Base-by-base conservation (phyloP, 2,113 vertebrate genomes). In the Upupa epops region DNA sequence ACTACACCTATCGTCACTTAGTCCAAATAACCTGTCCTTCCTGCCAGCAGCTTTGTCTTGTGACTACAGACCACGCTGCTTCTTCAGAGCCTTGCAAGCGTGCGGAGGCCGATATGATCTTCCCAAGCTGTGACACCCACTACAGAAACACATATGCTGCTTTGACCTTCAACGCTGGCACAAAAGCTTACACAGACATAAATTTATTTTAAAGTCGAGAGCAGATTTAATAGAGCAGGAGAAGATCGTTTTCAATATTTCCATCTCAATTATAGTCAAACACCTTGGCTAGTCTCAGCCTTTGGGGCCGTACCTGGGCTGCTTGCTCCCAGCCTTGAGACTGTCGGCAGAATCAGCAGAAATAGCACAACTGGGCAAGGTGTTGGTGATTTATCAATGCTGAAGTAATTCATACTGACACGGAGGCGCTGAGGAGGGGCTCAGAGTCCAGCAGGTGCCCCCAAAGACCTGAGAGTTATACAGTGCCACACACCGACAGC, bases 241-340 rank as follows among this genome's bases (percentile, higher is more conserved):
- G 75, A 86, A 92, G 63, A 86, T 52, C 0, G 2, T 86, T 94
- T 96, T 68, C 95, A 86, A 3, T 83, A 94, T 95, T 95, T 96
- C 85, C 88, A 74, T 92, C 94, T 94, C 94, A 95, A 88, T 96
- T 94, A 93, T 0, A 95, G 78, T 86, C 92, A 94, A 96, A 87
- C 81, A 66, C 78, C 85, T 89, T 15, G 0, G 79, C 6, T 51
- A 95, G 70, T 4, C 86, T 79, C 90, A 96, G 94, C 86, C 92
- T 92, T 92, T 90, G 82, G 89, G 92, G 86, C 77, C 76, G 66
- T 85, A 64, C 81, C 75, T 79, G 74, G 66, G 75, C 94, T 89
- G 89, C 54, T 84, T 69, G 84, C 87, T 95, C 84, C 78, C 68
- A 70, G 74, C 8, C 0, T 34, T 51, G 83, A 85, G 83, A 58